Base-by-base conservation (phyloP, 1,140 invertebrate genomes). In the Mycetomoellerius zeteki region DNA sequence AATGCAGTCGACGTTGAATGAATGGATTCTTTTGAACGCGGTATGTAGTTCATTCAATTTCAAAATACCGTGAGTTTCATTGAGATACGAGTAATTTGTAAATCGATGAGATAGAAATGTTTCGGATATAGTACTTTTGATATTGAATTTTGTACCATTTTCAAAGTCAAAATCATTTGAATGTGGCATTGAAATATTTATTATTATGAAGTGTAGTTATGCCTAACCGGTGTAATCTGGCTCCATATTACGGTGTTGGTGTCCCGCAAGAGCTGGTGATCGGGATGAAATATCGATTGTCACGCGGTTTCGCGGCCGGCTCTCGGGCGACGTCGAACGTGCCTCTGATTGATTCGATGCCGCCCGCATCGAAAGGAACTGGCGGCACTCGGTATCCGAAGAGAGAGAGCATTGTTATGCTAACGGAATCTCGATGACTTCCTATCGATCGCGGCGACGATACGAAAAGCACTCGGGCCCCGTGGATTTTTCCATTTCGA, bases 341-440 rank as follows among this genome's bases (percentile, higher is more conserved):
- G 88, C 50, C 54, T 58, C 77, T 89, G 89, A 90, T 90, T 89
- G 89, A 90, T 90, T 90, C 73, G 88, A 75, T 76, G 73, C 54
- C 73, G 78, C 30, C 50, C 67, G 75, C 24, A 43, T 67, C 64
- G 65, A 60, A 77, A 82, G 69, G 84, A 78, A 69, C 73, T 47
- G n/a, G 19, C 60, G 50, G 60, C 47, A 50, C 54, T 56, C 50
- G 65, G 76, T 54, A 47, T 14, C n/a, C 50, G 52, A 69, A 19
- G 64, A 86, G 88, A 86, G 88, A 89, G 76, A 60, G 84, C 85
- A 89, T 90, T 90, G 88, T 90, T 90, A 90, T 90, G 89, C 88
- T 90, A 90, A 90, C 89, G 64, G 89, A 90, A 90, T 89, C 85
- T 75, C 78, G 89, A 89, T 89, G 85, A 90, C 88, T 87, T 89